These are phyloP conservation scores for Thyatira batis DNA, from an alignment of 2,888 invertebrate species.

Conservation along the genomic window DNA sequence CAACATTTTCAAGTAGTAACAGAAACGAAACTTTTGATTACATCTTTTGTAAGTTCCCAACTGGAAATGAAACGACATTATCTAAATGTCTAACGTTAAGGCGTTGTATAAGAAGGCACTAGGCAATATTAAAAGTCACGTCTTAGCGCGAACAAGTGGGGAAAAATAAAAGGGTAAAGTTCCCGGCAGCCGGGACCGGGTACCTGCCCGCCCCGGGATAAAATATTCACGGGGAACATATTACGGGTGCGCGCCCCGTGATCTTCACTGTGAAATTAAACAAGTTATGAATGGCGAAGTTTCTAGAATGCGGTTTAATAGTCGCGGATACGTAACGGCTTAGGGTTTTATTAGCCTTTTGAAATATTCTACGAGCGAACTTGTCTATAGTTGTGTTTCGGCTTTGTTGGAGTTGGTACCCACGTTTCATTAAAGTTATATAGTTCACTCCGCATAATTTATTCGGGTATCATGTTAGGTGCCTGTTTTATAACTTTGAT, in stretches of 20 bases:
- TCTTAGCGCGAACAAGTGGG: constrained; percentile 46
- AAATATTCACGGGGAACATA: constrained; percentile 57
- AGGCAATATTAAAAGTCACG: constrained; percentile 52
- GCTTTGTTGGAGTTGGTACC: constrained; percentile 12
- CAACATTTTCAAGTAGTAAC: not conserved
- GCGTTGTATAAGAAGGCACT: constrained; percentile 6
- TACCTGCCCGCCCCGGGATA: constrained; percentile 27
- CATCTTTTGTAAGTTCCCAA: not conserved
- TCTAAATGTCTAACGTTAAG: not conserved
- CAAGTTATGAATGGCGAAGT: constrained; percentile 61
- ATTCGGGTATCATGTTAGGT: too few species aligned
- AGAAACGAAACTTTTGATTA: constrained; percentile 2
- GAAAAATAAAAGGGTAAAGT: constrained; percentile 47
- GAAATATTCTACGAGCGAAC: constrained; percentile 44
- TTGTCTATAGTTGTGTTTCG: constrained; percentile 31
- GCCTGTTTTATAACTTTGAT: not conserved
- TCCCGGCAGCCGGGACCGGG: constrained; percentile 6
- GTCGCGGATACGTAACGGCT: constrained; percentile 49
- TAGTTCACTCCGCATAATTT: not conserved
- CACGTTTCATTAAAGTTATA: not conserved
- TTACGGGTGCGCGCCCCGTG: constrained; percentile 40
- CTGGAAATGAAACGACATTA: not conserved
- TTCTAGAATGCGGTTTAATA: constrained; percentile 45
- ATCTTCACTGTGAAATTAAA: constrained; percentile 58
- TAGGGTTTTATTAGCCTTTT: constrained; percentile 28